Base-by-base conservation (phyloP, 1,140 invertebrate genomes). In the Drosophila asahinai region DNA sequence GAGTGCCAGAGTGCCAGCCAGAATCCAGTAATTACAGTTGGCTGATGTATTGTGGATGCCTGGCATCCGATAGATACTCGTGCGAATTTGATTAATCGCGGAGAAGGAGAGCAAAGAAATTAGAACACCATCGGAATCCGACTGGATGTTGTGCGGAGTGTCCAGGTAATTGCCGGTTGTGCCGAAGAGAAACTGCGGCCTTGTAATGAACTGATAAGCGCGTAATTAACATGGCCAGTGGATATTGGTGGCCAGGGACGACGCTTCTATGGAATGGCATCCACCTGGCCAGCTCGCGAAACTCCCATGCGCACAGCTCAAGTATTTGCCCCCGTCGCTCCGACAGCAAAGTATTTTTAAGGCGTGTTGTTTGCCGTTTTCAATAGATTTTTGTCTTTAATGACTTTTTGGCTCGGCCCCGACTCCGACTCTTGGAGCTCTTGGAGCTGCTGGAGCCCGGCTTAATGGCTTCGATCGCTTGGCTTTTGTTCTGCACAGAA, bases 361-460 rank as follows among this genome's bases (percentile, higher is more conserved):
- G 84, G 84, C 86, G 86, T 87, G 84, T 84, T 81, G 71, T 57
- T 55, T 60, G 77, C 67, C 43, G 63, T 77, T 83, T 87, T 84
- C 86, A 87, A 87, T 87, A 87, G 86, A 87, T 87, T 90, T 77
- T 89, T 74, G 73, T 75, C 81, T 90, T 89, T 89, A 90, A 89
- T 90, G 86, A 90, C 86, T 90, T 89, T 40, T 83, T 81, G 71
- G 58, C 81, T 52, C 54, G 57, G 51, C 67, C 54, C 9, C 52
- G 65, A 64, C 62, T 19, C n/a, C 33, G 33, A 36, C 8, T 33
- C 33, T 36, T 36, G 55, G 17, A 43, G 49, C 63, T 78, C 43
- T 77, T 52, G 60, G 54, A 57, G 54, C 36, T 11, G 11, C 25
- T 25, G 36, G 36, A 57, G 54, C 36, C 71, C 55, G 74, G 64